Conservation (phyloP, 1,140 invertebrate species). For the Listronotus oregonensis region DNA sequence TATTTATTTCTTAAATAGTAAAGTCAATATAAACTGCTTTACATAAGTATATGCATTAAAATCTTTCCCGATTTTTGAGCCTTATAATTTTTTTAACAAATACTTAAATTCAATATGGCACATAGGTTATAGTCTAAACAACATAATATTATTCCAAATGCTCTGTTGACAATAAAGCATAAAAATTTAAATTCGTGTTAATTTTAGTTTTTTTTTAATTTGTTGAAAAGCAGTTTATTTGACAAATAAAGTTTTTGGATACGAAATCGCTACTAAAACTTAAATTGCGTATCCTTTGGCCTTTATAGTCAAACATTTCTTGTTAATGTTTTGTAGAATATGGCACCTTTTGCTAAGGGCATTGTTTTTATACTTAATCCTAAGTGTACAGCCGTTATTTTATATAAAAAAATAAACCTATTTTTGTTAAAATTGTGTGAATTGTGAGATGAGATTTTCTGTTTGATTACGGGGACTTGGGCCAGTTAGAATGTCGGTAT, state of each 20-base stretch:
- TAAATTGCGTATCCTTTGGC: not conserved
- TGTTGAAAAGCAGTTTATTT: no score
- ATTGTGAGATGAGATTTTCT: conserved; percentile 5
- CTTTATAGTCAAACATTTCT: not conserved
- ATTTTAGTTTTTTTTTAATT: no score
- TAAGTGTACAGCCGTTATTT: conserved; percentile 2
- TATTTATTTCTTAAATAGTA: conserved; percentile 2
- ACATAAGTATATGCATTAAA: not conserved
- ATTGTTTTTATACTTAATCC: conserved; percentile 9
- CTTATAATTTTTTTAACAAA: no score
- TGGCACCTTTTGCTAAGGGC: conserved; percentile 7
- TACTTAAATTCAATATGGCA: no score
- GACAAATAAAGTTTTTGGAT: no score
- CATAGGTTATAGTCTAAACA: no score
- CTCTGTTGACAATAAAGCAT: no score
- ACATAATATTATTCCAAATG: no score
- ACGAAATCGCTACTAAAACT: not conserved
- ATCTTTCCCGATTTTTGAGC: no score
- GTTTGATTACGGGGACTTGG: conserved; percentile 18
- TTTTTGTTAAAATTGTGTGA: conserved; percentile 19
- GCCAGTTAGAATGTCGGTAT: conserved; percentile 18
- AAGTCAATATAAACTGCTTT: not conserved
- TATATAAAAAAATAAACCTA: conserved; percentile 3
- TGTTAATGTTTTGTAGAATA: not conserved
- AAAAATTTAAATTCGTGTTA: no score